phyloP scores from a whole-genome alignment of 2,888 invertebrate species.

The Pteria penguin region DNA sequence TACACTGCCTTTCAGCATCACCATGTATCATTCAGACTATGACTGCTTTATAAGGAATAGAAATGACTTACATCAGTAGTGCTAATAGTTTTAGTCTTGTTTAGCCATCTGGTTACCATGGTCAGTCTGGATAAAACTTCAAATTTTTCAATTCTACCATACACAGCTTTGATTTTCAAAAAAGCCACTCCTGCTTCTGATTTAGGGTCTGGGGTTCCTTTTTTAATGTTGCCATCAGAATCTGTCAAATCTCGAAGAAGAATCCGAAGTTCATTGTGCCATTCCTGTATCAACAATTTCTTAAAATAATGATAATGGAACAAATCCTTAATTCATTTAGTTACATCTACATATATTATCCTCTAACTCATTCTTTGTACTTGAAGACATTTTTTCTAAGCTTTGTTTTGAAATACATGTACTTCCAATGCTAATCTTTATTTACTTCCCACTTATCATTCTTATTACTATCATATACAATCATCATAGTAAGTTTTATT shows the following conservation, averaged over 20 bases:
- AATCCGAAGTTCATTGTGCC: slow-evolving; percentile 62
- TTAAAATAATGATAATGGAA: neutral
- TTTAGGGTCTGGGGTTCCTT: slow-evolving; percentile 57
- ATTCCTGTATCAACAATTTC: slow-evolving; percentile 61
- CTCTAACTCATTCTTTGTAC: too few relatives aligned
- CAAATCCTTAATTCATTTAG: neutral
- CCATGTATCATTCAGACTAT: too few relatives aligned
- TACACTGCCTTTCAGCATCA: too few relatives aligned
- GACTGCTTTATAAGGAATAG: too few relatives aligned
- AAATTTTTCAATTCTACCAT: slow-evolving; percentile 59
- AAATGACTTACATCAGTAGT: slow-evolving; percentile 49
- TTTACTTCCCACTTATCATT: too few relatives aligned
- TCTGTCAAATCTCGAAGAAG: slow-evolving; percentile 60
- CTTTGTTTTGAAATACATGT: too few relatives aligned
- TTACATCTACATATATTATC: neutral
- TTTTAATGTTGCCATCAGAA: slow-evolving; percentile 56
- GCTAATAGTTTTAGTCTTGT: slow-evolving; percentile 53
- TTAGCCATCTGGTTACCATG: slow-evolving; percentile 61
- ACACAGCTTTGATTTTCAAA: slow-evolving; percentile 69
- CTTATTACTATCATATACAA: too few relatives aligned
- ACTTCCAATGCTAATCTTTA: too few relatives aligned
- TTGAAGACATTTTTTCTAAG: too few relatives aligned
- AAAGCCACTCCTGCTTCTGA: slow-evolving; percentile 65
- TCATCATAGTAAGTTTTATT: too few relatives aligned
- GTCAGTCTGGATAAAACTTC: slow-evolving; percentile 49